phyloP scores from a whole-genome alignment of 53 echinoderm and acorn worm species.

The Arbacia lixula region DNA sequence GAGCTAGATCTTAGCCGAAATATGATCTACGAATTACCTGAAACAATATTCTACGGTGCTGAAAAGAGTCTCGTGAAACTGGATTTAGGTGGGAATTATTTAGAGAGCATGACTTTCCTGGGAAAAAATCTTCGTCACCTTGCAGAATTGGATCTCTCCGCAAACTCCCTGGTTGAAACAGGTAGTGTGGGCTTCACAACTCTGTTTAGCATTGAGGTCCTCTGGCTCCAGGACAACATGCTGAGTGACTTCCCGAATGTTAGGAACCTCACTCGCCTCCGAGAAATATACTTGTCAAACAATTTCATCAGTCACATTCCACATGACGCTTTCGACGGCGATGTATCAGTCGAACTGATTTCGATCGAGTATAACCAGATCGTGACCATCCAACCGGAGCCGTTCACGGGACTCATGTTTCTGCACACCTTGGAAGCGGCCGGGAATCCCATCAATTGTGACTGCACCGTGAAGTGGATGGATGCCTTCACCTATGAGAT shows the following conservation, averaged over 20 bases:
- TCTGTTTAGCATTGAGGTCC: conserved; percentile 3
- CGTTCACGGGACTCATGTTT: not conserved
- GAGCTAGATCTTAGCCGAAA: not conserved
- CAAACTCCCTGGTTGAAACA: not conserved
- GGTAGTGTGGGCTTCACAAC: conserved; percentile 9
- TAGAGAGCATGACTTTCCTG: not conserved
- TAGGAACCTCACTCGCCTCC: conserved; percentile 14
- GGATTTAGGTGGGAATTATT: not conserved
- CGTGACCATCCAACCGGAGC: not conserved
- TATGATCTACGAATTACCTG: not conserved
- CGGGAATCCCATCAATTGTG: conserved; percentile 26
- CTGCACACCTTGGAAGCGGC: not conserved
- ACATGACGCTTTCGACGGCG: conserved; percentile 12
- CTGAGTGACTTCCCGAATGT: conserved; percentile 22
- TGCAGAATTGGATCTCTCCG: conserved; percentile 3
- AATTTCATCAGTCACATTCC: conserved; percentile 9
- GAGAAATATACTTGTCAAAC: not conserved
- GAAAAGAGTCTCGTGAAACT: not conserved
- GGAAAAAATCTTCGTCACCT: not conserved
- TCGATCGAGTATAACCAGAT: not conserved
- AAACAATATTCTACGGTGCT: not conserved
- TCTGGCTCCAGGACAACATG: not conserved
- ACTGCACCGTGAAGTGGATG: conserved; percentile 29
- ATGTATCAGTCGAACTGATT: conserved; percentile 10
- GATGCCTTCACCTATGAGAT: not conserved